Evolutionary conservation across 1,140 invertebrate species (phyloP), one percentile per base, ranked within the genome.

Genomic region (Rhizoglyphus robini): DNA sequence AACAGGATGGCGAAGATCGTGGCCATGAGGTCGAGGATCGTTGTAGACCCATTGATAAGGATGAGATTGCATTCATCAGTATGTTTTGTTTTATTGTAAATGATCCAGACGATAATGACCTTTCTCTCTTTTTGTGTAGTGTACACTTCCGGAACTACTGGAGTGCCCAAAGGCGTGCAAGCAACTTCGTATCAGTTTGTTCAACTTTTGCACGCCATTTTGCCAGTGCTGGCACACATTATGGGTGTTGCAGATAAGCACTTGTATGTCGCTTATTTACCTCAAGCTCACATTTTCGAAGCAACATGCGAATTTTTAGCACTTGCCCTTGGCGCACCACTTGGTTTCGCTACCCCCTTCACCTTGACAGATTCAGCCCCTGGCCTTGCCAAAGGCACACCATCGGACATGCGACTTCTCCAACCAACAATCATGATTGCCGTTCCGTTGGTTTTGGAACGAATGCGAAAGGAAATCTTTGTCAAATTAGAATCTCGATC

Each of bases 331-430:
- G 95, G 93, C 31, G 84, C 93, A 15, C 82, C 86, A 3, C 93
- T 98, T 75, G 95, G 95, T 11, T 98, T 97, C 76, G 95, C 92
- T 1, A 92, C 90, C 0, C 88, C 95, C 0, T 77, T 93, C 23
- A 98, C 96, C 0, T 84, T 99, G 80, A 87, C 95, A 47, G 93
- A 98, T 75, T 85, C 88, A 87, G 51, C 63, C 18, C 63, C 65
- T 13, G 65, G 62, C 36, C 25, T 67, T 20, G 23, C 27, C 8
- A 4, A 3, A n/a, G 63, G 65, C 8, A 41, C 31, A 2, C 11
- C 20, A 31, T 65, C 65, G 11, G 65, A 67, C 41, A 23, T 66
- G 2, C 67, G 65, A 30, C n/a, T 67, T 23, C 77, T 99, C 25
- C 81, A 83, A 72, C 96, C 96, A 15, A 96, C 94, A 0, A 86